phyloP scores from a whole-genome alignment of 1,140 invertebrate species.

The Diplogasteroides magnus region DNA sequence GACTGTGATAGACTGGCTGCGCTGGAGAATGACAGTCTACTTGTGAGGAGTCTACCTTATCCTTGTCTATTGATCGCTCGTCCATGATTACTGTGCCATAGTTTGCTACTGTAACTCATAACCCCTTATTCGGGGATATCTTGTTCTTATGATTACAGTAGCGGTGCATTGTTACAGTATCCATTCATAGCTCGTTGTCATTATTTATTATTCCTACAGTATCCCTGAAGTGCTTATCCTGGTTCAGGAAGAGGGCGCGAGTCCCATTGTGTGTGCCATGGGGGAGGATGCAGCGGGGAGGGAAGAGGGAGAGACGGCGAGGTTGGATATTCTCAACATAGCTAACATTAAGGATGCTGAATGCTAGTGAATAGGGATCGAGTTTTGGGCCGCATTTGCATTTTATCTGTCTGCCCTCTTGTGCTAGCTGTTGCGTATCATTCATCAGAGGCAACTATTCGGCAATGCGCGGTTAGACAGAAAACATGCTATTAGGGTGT shows the following conservation, averaged over 20 bases:
- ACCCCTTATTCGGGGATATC: neutral
- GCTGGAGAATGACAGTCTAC: neutral
- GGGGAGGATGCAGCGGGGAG: neutral
- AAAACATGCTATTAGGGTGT: too few relatives aligned
- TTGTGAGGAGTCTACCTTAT: neutral
- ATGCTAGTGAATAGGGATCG: too few relatives aligned
- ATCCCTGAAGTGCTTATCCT: neutral
- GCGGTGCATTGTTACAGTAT: neutral
- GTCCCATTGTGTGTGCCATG: neutral
- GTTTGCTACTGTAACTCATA: neutral
- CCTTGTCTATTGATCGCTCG: neutral
- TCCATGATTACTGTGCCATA: neutral
- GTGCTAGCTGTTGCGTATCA: too few relatives aligned
- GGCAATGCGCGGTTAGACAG: too few relatives aligned
- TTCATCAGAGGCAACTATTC: too few relatives aligned
- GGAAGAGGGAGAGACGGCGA: neutral
- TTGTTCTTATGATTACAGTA: neutral
- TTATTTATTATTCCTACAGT: neutral
- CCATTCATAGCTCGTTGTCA: neutral
- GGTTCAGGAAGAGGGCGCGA: neutral
- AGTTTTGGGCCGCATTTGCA: too few relatives aligned
- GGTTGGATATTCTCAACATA: too few relatives aligned
- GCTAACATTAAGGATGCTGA: too few relatives aligned
- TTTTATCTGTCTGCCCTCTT: too few relatives aligned
- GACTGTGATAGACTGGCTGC: neutral